phyloP scores from a whole-genome alignment of 23 tunicate species.

The Styela clava region DNA sequence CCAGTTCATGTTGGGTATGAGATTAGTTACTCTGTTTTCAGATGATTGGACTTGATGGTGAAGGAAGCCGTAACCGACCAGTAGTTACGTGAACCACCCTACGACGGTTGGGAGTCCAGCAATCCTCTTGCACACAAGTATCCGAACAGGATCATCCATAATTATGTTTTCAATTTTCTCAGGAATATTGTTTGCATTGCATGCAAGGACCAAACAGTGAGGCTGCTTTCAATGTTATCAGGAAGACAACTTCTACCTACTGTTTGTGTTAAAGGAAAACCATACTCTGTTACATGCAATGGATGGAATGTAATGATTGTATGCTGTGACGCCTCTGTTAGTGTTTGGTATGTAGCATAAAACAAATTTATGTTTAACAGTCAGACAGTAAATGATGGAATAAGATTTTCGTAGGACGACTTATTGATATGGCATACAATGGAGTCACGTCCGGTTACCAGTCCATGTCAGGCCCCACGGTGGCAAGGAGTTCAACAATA shows the following conservation, averaged over 20 bases:
- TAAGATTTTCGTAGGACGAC: no score
- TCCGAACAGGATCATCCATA: no score
- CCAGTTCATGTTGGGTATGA: no score
- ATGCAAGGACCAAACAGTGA: slow-evolving; percentile 50
- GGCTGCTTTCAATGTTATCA: slow-evolving; percentile 44
- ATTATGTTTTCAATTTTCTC: slow-evolving; percentile 5
- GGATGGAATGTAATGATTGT: slow-evolving; percentile 24
- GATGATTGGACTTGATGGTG: no score
- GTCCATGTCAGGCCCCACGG: no score
- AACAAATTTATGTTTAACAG: neutral
- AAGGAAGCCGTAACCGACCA: no score
- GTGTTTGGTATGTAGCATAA: slow-evolving; percentile 14
- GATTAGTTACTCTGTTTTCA: no score
- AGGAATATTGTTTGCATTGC: slow-evolving; percentile 49
- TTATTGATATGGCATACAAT: neutral
- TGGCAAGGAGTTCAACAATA: neutral
- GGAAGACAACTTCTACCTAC: slow-evolving; percentile 61
- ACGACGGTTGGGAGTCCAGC: no score
- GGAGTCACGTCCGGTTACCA: neutral
- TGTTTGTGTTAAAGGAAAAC: slow-evolving; percentile 34
- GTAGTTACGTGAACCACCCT: no score
- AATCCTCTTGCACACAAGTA: no score
- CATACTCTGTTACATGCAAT: slow-evolving; percentile 4
- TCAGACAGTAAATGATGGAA: neutral
- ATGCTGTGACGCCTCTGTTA: slow-evolving; percentile 15